Conservation (phyloP, 2,797 vertebrate genomes). For the Hemibagrus guttatus region DNA sequence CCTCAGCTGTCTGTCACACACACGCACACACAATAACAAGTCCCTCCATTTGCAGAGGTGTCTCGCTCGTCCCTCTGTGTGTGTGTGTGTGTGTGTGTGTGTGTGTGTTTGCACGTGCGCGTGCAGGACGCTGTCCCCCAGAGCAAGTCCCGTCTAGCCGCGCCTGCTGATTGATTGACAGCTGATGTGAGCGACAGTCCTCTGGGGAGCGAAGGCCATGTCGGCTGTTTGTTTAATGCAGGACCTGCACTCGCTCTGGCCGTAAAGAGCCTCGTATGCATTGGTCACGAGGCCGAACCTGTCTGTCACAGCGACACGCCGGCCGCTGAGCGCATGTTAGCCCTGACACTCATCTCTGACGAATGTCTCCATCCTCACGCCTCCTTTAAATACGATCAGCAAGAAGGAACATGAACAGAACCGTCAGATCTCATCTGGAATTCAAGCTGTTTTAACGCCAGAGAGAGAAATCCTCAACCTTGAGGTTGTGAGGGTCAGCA, state of each 20-base stretch:
- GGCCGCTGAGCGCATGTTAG: neutral
- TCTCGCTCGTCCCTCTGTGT: neutral
- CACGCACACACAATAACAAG: conserved; percentile 3
- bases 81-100: conserved; percentile 5
- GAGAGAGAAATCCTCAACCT: neutral
- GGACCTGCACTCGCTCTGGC: conserved; percentile 32
- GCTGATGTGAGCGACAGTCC: conserved; percentile 37
- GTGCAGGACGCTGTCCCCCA: conserved; percentile 11
- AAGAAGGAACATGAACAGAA: neutral
- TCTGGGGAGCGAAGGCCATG: conserved; percentile 34
- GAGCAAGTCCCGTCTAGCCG: conserved; percentile 43
- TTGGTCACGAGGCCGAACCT: conserved; percentile 38
- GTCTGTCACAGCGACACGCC: conserved; percentile 37
- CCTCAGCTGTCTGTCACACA: conserved; percentile 12
- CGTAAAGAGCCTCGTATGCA: conserved; percentile 52
- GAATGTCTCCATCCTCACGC: conserved; percentile 34
- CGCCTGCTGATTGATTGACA: conserved; percentile 55
- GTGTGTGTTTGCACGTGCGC: conserved; percentile 13
- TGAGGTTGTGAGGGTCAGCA: neutral
- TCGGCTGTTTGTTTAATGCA: conserved; percentile 46
- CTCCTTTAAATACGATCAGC: neutral
- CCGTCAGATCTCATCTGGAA: neutral
- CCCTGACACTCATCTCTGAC: conserved; percentile 4
- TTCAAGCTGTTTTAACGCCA: neutral
- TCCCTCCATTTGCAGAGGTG: neutral